A percentile compares a stretch with the other conserved stretches of the same genome.
phyloP scores from a whole-genome alignment of 2,797 vertebrate genomes.

The Gephyroberyx darwinii region DNA sequence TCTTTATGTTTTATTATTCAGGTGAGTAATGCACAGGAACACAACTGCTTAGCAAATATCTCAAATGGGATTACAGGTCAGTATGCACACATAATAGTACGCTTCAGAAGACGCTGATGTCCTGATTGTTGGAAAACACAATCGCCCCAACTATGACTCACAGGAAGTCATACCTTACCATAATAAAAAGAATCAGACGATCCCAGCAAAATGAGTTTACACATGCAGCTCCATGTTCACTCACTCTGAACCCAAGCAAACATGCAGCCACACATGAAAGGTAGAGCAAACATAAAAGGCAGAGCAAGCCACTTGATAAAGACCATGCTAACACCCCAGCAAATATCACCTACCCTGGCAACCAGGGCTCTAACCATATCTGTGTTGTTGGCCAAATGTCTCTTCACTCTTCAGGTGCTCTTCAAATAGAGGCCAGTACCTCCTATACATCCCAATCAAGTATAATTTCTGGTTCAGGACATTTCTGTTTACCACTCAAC shows the following conservation, averaged over 20 bases:
- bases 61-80: constrained; percentile 6
- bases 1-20: constrained; percentile 18
- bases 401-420: constrained; percentile 4
- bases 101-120: constrained; percentile 14
- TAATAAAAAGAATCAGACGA: constrained; percentile 15
- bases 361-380: constrained; percentile 26
- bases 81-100: not conserved
- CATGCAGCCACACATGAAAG: constrained; percentile 46
- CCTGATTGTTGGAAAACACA: not conserved
- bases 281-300: constrained; percentile 58
- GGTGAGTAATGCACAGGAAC: constrained; percentile 23
- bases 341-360: constrained; percentile 52
- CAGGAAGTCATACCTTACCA: constrained; percentile 19
- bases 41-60: constrained; percentile 35
- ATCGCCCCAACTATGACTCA: not conserved
- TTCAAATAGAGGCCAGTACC: constrained; percentile 23
- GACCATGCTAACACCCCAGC: constrained; percentile 44
- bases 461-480: constrained; percentile 11
- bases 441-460: constrained; percentile 24
- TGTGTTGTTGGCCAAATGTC: constrained; percentile 20
- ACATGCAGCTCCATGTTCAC: constrained; percentile 26
- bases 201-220: constrained; percentile 45
- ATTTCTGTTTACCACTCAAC: constrained; percentile 24
- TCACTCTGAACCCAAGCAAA: constrained; percentile 34
- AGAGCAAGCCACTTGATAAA: constrained; percentile 48